phyloP scores from a whole-genome alignment of 2,888 invertebrate species.

The Leucania comma region DNA sequence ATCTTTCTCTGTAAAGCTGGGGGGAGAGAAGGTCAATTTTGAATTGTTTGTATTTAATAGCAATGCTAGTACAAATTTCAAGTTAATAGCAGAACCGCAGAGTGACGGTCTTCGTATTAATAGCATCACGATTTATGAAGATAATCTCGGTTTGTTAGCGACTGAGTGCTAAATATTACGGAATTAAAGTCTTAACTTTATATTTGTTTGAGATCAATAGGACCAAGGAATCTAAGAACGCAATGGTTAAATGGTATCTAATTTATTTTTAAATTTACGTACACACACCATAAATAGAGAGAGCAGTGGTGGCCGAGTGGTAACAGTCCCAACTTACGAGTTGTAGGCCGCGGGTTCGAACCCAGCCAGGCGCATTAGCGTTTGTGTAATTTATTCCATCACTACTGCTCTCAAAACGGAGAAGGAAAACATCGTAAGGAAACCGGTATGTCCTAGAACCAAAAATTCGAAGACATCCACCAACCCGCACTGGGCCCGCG shows the following conservation, averaged over 20 bases:
- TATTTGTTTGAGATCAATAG: neutral
- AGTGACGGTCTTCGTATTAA: slow-evolving; percentile 72
- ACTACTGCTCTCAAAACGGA: too few relatives aligned
- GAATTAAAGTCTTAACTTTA: slow-evolving; percentile 2
- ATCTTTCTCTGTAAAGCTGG: neutral
- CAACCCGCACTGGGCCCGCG: too few relatives aligned
- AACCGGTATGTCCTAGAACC: too few relatives aligned
- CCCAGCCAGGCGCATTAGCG: too few relatives aligned
- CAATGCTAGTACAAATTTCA: slow-evolving; percentile 66
- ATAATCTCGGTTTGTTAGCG: slow-evolving; percentile 71
- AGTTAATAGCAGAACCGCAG: slow-evolving; percentile 73
- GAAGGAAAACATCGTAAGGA: too few relatives aligned
- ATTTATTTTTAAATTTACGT: neutral
- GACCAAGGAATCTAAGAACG: neutral
- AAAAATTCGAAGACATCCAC: too few relatives aligned
- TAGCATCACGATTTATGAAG: slow-evolving; percentile 71
- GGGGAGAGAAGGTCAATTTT: slow-evolving; percentile 10
- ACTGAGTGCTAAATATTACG: slow-evolving; percentile 22
- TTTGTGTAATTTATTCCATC: too few relatives aligned
- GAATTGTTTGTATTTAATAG: slow-evolving; percentile 41
- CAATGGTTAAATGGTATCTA: neutral
- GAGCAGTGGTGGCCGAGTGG: too few relatives aligned
- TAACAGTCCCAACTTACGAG: too few relatives aligned
- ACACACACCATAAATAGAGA: too few relatives aligned
- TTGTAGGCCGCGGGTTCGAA: too few relatives aligned